phyloP scores from a whole-genome alignment of 2,113 vertebrate genomes.

The Onychostoma macrolepis region DNA sequence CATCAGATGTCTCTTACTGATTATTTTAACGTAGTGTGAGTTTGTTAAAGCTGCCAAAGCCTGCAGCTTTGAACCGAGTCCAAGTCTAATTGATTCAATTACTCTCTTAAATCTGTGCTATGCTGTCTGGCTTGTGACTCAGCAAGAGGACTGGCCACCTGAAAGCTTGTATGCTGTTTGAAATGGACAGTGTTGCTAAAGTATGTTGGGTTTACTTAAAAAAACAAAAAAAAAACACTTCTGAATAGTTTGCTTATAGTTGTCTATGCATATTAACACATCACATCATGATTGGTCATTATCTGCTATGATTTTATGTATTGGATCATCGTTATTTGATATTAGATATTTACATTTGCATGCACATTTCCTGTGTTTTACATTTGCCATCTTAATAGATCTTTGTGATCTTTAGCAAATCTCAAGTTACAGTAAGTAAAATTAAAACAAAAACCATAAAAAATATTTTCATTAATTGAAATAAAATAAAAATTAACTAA shows the following conservation, averaged over 20 bases:
- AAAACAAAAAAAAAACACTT: not conserved
- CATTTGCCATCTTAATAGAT: not conserved
- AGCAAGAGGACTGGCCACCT: slow-evolving; percentile 29
- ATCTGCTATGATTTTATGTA: not conserved
- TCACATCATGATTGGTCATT: not conserved
- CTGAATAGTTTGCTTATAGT: not conserved
- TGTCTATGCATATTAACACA: not conserved
- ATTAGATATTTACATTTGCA: not conserved
- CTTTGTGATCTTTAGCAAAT: not conserved
- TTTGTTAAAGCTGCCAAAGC: slow-evolving; percentile 58
- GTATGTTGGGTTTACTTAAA: not conserved
- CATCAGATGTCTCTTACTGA: not conserved
- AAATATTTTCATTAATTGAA: too few relatives aligned
- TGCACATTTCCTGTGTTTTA: not conserved
- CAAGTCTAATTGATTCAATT: slow-evolving; percentile 67
- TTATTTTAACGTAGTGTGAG: slow-evolving; percentile 28
- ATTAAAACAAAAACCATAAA: too few relatives aligned
- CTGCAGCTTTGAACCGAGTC: slow-evolving; percentile 55
- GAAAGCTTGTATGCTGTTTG: not conserved
- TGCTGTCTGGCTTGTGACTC: slow-evolving; percentile 41
- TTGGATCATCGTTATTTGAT: not conserved
- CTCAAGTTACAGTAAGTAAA: not conserved
- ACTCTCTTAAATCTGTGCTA: slow-evolving; percentile 51
- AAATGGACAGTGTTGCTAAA: not conserved
- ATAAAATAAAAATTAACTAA: too few relatives aligned